phyloP scores from a whole-genome alignment of 2,113 vertebrate genomes.

The Myotis davidii region DNA sequence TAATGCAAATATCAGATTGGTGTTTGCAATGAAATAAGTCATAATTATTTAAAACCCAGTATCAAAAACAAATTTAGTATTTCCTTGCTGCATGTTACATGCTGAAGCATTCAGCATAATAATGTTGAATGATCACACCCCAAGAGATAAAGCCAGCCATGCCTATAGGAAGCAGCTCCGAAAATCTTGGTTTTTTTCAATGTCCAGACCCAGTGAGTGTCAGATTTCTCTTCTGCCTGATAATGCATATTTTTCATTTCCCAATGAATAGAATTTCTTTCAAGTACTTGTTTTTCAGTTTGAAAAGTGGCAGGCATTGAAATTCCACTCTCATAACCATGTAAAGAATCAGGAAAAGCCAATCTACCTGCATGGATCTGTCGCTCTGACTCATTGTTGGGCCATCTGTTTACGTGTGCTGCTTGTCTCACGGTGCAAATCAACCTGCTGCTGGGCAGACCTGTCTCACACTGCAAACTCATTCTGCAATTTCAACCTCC shows the following conservation, averaged over 20 bases:
- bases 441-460: slow-evolving; percentile 61
- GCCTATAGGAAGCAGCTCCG: background rate
- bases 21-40: slow-evolving; percentile 39
- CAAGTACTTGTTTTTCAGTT: slow-evolving; percentile 48
- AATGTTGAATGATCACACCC: background rate
- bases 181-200: background rate
- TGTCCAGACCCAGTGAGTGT: slow-evolving; percentile 8
- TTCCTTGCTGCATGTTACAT: background rate
- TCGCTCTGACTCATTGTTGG: slow-evolving; percentile 52
- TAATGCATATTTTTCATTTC: slow-evolving; percentile 35
- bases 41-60: background rate
- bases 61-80: background rate
- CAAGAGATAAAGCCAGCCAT: background rate
- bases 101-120: background rate
- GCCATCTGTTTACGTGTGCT: slow-evolving; percentile 63
- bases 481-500: slow-evolving; percentile 72
- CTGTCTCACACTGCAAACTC: slow-evolving; percentile 64
- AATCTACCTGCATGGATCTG: slow-evolving; percentile 54
- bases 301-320: slow-evolving; percentile 40
- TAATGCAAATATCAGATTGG: background rate
- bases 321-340: slow-evolving; percentile 12
- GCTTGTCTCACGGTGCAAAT: slow-evolving; percentile 56
- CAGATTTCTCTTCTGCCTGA: slow-evolving; percentile 38
- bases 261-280: slow-evolving; percentile 48
- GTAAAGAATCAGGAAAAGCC: slow-evolving; percentile 66